phyloP scores from a whole-genome alignment of 2,113 vertebrate genomes.

The Grammomys dolichurus region DNA sequence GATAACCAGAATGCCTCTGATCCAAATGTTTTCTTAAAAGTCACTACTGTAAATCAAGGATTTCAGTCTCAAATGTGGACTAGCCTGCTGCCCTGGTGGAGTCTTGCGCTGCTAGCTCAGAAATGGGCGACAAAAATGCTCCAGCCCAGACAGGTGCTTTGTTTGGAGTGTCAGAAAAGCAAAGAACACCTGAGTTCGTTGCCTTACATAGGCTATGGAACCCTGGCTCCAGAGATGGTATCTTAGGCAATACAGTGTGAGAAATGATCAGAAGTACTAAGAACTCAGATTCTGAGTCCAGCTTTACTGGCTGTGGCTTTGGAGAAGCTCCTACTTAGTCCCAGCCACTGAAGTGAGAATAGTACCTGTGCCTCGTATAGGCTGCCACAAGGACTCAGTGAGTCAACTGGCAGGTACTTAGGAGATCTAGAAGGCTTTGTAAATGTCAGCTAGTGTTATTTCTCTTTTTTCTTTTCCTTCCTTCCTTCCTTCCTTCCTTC shows the following conservation, averaged over 20 bases:
- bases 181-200: neutral
- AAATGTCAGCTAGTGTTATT: neutral
- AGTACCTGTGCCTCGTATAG: neutral
- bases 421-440: neutral
- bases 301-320: neutral
- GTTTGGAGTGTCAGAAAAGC: conserved; percentile 35
- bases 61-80: neutral
- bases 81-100: neutral
- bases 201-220: neutral
- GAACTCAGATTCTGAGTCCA: neutral
- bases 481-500: neutral
- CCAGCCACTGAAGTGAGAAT: neutral
- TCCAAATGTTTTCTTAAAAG: neutral
- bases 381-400: neutral
- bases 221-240: neutral
- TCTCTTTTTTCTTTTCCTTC: neutral
- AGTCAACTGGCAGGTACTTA: neutral
- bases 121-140: neutral
- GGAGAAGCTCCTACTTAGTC: neutral
- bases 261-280: neutral
- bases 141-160: neutral
- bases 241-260: neutral
- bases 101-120: neutral
- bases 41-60: neutral
- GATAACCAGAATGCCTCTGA: neutral